These are phyloP conservation scores for Pseudorhombus dupliciocellatus DNA, from an alignment of 2,113 vertebrate genomes.

Conservation along the genomic window DNA sequence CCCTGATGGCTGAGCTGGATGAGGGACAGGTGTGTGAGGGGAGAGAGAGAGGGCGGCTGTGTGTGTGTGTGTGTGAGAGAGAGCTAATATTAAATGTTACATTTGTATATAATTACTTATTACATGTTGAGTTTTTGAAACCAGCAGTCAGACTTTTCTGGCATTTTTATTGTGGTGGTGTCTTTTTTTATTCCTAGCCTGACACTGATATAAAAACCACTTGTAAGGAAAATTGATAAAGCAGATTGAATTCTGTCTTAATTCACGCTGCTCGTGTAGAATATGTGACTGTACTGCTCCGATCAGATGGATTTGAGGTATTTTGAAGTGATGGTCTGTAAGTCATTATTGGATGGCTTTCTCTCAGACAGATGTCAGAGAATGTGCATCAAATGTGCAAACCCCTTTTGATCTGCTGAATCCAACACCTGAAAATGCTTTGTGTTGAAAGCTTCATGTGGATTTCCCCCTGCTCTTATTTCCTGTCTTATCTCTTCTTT, in stretches of 20 bases:
- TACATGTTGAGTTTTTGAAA: not conserved
- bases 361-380: not conserved
- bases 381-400: too few species aligned
- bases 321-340: not conserved
- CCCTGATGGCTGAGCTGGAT: conserved; percentile 35
- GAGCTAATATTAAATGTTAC: not conserved
- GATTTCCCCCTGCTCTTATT: too few species aligned
- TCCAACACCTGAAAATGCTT: too few species aligned
- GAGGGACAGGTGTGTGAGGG: conserved; percentile 69
- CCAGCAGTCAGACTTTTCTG: not conserved
- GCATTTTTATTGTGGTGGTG: not conserved
- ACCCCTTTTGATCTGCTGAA: too few species aligned
- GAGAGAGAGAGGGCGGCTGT: conserved; percentile 26
- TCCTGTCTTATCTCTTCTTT: too few species aligned
- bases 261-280: not conserved
- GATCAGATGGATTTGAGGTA: too few species aligned
- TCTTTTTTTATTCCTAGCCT: not conserved
- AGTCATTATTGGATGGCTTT: not conserved
- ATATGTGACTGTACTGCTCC: not conserved
- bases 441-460: too few species aligned
- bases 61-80: not conserved
- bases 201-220: too few species aligned
- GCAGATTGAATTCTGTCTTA: not conserved
- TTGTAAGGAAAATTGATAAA: too few species aligned
- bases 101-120: too few species aligned